Percentiles rank a stretch among this genome's conserved stretches.
These are phyloP conservation scores for Caracal caracal DNA, from an alignment of 2,113 vertebrate genomes.

Conservation along the genomic window DNA sequence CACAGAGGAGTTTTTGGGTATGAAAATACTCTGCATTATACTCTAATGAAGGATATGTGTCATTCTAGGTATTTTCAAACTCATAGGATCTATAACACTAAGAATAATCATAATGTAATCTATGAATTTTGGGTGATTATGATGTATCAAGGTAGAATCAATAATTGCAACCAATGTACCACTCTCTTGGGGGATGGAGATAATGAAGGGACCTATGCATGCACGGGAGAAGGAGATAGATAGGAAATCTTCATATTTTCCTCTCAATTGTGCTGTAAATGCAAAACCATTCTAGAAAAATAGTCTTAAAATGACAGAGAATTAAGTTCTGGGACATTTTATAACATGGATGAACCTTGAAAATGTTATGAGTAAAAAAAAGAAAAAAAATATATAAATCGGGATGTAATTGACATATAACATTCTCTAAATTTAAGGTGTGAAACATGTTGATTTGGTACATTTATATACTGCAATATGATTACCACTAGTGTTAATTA, in stretches of 20 bases:
- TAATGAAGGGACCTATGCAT: background rate
- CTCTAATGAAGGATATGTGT: background rate
- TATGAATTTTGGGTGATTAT: background rate
- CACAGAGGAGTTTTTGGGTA: background rate
- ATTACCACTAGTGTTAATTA: background rate
- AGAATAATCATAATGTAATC: background rate
- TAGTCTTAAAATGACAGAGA: background rate
- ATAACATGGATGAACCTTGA: background rate
- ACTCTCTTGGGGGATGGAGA: background rate
- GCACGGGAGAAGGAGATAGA: background rate
- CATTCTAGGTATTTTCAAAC: background rate
- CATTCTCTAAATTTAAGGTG: background rate
- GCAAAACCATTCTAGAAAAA: background rate
- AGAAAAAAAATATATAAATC: background rate
- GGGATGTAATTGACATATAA: background rate
- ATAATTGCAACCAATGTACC: background rate
- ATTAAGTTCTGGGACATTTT: background rate
- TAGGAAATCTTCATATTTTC: background rate
- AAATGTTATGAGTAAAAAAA: background rate
- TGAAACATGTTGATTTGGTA: background rate
- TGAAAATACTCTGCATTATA: background rate
- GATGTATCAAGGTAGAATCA: background rate
- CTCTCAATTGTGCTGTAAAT: background rate
- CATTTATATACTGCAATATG: background rate
- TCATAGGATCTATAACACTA: background rate